Percentiles rank a stretch among this genome's conserved stretches.
phyloP scores from a whole-genome alignment of 2,113 vertebrate genomes.

The Plecturocebus donacophilus region DNA sequence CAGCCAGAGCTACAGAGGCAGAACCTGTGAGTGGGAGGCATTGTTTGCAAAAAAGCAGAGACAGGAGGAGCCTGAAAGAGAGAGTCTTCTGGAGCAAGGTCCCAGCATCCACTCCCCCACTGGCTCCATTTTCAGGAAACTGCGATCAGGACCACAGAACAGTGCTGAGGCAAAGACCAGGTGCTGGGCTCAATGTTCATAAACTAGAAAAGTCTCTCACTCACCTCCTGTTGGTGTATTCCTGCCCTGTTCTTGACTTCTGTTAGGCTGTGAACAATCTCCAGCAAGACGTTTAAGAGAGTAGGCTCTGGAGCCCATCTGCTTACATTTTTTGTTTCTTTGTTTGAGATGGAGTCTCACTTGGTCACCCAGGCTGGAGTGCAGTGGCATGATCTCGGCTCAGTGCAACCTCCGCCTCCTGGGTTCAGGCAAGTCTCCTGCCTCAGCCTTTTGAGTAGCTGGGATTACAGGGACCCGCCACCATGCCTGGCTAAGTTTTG shows the following conservation, averaged over 20 bases:
- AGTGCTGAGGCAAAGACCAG: neutral
- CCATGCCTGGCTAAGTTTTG: too few species aligned
- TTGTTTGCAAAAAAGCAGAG: neutral
- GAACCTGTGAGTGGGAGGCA: neutral
- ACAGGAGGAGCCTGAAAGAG: too few species aligned
- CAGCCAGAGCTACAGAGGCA: neutral
- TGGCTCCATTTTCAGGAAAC: neutral
- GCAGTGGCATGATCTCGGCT: too few species aligned
- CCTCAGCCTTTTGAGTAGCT: too few species aligned
- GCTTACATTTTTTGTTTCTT: too few species aligned
- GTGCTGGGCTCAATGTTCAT: rapidly evolving
- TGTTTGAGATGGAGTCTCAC: too few species aligned
- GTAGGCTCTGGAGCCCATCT: neutral
- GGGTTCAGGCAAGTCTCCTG: too few species aligned
- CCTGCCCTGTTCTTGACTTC: neutral
- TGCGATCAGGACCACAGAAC: too few species aligned
- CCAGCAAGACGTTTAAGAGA: neutral
- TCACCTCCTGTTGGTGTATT: neutral
- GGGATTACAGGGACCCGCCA: too few species aligned
- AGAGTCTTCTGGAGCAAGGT: neutral
- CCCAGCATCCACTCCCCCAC: rapidly evolving
- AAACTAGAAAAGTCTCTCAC: neutral
- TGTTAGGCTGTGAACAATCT: neutral
- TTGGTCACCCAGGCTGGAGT: too few species aligned
- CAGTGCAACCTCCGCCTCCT: too few species aligned